Conservation (phyloP, 2,113 vertebrate genomes). For the Cygnus buccinator region DNA sequence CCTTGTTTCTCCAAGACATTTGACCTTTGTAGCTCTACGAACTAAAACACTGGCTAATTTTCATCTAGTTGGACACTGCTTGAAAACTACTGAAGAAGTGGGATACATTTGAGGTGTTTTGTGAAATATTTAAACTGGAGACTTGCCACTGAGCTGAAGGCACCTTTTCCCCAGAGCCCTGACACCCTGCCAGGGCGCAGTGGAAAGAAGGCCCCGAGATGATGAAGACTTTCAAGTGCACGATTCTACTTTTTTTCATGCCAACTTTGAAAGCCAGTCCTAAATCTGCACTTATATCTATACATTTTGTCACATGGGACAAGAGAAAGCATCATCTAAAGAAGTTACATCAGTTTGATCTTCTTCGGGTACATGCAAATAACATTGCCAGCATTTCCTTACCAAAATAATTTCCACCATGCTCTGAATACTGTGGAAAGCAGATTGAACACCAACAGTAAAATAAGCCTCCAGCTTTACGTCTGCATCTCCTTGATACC, state of each 20-base stretch:
- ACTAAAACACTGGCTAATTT: constrained; percentile 45
- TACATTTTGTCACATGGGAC: not conserved
- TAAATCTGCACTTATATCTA: not conserved
- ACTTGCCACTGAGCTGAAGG: not conserved
- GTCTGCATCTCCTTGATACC: not conserved
- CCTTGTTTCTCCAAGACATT: constrained; percentile 33
- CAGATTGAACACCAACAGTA: rapidly evolving
- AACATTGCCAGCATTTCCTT: not conserved
- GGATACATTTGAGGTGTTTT: not conserved
- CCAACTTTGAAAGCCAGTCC: not conserved
- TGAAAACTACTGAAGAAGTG: not conserved
- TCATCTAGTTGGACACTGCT: constrained; percentile 9
- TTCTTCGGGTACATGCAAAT: not conserved
- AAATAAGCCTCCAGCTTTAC: not conserved
- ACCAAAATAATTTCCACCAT: not conserved
- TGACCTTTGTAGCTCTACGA: constrained; percentile 26
- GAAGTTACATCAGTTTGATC: not conserved
- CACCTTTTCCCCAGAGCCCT: not conserved
- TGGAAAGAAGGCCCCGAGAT: not conserved
- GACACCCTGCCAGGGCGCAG: not conserved
- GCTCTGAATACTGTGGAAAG: not conserved
- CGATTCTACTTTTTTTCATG: not conserved
- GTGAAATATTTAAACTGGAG: constrained; percentile 32
- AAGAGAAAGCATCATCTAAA: not conserved
- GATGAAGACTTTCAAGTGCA: not conserved